Evolutionary conservation across 2,113 vertebrate species (phyloP), one percentile per base, ranked within the genome.

Genomic region (Chlorodrepanis virens): DNA sequence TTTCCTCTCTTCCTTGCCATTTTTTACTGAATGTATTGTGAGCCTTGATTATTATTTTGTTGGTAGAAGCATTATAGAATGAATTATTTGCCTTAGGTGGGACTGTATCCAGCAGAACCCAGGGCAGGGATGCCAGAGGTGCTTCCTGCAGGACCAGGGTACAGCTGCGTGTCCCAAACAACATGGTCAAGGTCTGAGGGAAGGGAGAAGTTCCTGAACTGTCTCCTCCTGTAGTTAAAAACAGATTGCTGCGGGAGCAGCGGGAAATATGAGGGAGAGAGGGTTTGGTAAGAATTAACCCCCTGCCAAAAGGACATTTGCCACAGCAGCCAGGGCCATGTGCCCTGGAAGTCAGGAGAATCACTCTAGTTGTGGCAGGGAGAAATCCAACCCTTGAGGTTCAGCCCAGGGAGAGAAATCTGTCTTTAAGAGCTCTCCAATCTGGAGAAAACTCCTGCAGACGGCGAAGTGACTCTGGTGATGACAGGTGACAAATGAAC

Each of bases 401-500:
- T 90, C 74, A 84, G 50, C 40, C 29, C 54, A 27, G 63, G 14
- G 40, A 81, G 63, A 95, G 65, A 91, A 95, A 96, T 95, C 49
- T 90, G 47, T 57, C 92, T 75, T 87, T 88, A 90, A 92, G 87
- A 88, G 40, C 82, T 22, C 76, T 96, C 81, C 89, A 95, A 69
- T 96, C 94, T 95, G 84, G 71, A 94, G 82, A 68, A 77, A 94
- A 93, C n/a, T 71, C 61, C 47, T 83, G 65, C 89, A 93, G 93
- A 97, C 53, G 47, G 94, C 44, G 4, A 86, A 96, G 89, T 65
- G 80, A 79, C 57, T 96, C 53, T 44, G 80, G 65, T 69, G 96
- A 85, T 96, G 96, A 93, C 95, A 89, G 85, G 87, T 96, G 95
- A 96, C 91, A 93, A 97, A 96, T 76, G 94, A 89, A 96, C 92